Conservation (phyloP, 2,888 invertebrate genomes). For the Asteroscopus sphinx region DNA sequence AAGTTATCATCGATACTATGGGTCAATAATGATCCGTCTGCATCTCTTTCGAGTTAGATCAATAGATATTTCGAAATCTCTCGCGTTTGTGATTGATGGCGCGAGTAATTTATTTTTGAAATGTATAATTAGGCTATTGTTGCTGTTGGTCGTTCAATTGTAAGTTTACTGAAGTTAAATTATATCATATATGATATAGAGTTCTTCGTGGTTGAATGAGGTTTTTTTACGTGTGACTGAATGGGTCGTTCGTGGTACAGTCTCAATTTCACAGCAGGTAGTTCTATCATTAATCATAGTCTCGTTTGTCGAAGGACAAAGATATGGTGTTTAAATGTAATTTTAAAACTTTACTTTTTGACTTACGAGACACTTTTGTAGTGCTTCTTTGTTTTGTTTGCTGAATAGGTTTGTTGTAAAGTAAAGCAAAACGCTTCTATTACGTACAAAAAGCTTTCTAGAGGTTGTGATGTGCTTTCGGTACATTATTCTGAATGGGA, state of each 20-base stretch:
- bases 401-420: constrained; percentile 21
- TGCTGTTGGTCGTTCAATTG: constrained; percentile 68
- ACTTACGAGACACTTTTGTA: constrained; percentile 16
- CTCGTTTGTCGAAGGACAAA: constrained; percentile 80
- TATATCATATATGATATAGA: constrained; percentile 63
- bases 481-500: neutral
- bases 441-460: neutral
- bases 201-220: constrained; percentile 61
- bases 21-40: constrained; percentile 28
- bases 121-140: constrained; percentile 84
- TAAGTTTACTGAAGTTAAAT: constrained; percentile 70
- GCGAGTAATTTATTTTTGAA: constrained; percentile 73
- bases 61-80: constrained; percentile 55
- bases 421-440: constrained; percentile 3
- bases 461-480: neutral
- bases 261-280: constrained; percentile 75
- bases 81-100: constrained; percentile 75
- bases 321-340: constrained; percentile 66
- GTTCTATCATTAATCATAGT: constrained; percentile 77
- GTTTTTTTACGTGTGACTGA: constrained; percentile 68
- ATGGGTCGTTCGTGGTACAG: constrained; percentile 60
- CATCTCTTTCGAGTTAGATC: constrained; percentile 37
- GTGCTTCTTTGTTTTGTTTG: constrained; percentile 38
- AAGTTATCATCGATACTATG: constrained; percentile 37
- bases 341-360: constrained; percentile 54